Evolutionary conservation across 2,888 invertebrate species (phyloP).

Genomic region (Linyphia triangularis): DNA sequence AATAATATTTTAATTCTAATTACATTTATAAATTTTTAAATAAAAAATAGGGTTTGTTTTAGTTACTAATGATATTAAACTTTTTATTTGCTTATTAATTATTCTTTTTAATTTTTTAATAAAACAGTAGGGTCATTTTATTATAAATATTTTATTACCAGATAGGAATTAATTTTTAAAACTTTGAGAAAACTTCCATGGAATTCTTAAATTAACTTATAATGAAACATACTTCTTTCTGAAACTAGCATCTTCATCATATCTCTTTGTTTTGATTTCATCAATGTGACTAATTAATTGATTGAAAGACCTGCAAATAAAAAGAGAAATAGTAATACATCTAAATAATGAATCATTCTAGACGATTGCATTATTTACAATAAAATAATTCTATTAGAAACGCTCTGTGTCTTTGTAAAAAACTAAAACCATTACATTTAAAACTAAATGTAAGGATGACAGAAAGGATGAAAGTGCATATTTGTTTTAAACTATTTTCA

Average conservation of each 20-base stretch:
- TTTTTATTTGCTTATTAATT: not conserved
- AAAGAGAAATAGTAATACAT: not conserved
- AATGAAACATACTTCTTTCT: conserved; percentile 82
- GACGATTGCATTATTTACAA: no score
- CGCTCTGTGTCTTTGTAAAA: no score
- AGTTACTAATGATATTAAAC: not conserved
- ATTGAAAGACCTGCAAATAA: conserved; percentile 87
- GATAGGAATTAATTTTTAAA: not conserved
- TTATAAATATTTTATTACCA: not conserved
- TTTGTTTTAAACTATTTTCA: no score
- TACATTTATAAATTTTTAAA: not conserved
- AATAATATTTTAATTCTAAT: not conserved
- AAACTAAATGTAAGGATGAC: no score
- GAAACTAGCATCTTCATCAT: conserved; percentile 87
- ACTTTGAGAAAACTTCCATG: no score
- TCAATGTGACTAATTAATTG: conserved; percentile 95
- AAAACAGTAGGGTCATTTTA: not conserved
- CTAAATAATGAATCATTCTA: not conserved
- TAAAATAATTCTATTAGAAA: no score
- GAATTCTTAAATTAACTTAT: not conserved
- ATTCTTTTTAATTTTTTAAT: not conserved
- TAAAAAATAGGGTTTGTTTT: not conserved
- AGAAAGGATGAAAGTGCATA: no score
- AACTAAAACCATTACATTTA: no score
- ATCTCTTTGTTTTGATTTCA: conserved; percentile 94